A percentile compares a stretch with the other conserved stretches of the same genome.
Conservation (phyloP, 2,113 vertebrate genomes). For the Tursiops truncatus region DNA sequence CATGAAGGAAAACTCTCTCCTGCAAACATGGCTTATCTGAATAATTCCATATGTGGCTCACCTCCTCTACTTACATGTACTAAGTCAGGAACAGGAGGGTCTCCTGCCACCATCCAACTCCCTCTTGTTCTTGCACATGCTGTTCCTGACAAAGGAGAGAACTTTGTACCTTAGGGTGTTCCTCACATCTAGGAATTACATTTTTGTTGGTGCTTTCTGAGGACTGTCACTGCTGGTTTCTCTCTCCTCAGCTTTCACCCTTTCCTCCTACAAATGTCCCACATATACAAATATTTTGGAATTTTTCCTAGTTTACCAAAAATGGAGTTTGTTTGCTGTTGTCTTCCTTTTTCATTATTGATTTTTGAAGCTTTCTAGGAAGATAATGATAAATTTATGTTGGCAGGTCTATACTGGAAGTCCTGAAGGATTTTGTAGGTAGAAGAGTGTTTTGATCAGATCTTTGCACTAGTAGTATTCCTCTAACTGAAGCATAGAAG, state of each 20-base stretch:
- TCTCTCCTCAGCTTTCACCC: background rate
- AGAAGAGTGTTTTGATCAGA: background rate
- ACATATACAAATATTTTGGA: background rate
- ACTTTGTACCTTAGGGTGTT: background rate
- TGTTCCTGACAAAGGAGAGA: background rate
- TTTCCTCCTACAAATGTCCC: background rate
- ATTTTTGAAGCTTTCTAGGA: slow-evolving; percentile 3
- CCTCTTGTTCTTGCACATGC: background rate
- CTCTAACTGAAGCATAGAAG: background rate
- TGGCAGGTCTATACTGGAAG: background rate
- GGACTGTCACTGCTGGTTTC: background rate
- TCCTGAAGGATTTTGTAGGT: background rate
- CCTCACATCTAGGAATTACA: background rate
- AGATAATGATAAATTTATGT: background rate
- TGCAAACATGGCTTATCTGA: background rate
- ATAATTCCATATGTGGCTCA: background rate
- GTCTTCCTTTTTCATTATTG: background rate
- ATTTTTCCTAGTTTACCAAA: background rate
- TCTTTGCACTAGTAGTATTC: background rate
- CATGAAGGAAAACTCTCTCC: background rate
- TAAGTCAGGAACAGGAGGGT: no score
- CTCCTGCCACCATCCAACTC: background rate
- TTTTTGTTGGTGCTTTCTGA: background rate
- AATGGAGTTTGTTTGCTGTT: background rate
- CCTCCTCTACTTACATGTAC: background rate